A percentile compares a stretch with the other conserved stretches of the same genome.
Conservation (phyloP, 2,113 vertebrate species). For the Stictonetta naevosa region DNA sequence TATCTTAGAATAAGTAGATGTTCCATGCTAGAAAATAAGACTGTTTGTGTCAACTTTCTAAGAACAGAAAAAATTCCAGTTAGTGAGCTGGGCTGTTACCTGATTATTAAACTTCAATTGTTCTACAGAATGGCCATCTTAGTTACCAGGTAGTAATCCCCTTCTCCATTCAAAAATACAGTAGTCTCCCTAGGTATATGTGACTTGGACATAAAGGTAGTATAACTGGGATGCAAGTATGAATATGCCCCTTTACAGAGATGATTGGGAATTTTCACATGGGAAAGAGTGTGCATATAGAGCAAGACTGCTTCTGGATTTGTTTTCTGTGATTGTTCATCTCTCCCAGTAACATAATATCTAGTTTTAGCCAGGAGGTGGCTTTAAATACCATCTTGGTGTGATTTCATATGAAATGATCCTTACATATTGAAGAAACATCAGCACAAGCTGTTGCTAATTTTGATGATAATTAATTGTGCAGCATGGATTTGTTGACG, state of each 20-base stretch:
- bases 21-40: background rate
- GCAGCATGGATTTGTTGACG: background rate
- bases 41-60: background rate
- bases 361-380: background rate
- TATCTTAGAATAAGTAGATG: background rate
- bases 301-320: background rate
- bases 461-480: slow-evolving; percentile 53
- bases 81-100: background rate
- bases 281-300: background rate
- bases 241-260: background rate
- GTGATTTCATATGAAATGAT: background rate
- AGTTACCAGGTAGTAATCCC: background rate
- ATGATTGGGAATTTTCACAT: background rate
- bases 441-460: slow-evolving; percentile 33
- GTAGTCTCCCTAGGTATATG: background rate
- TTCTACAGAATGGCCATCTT: background rate
- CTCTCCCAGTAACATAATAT: background rate
- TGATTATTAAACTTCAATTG: background rate
- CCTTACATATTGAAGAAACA: slow-evolving; percentile 9
- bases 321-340: background rate
- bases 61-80: background rate
- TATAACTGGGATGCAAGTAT: background rate
- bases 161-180: background rate
- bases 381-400: background rate
- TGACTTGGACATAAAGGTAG: background rate